Evolutionary conservation across 2,888 invertebrate genomes (phyloP).

Genomic region (Cetonia aurata): DNA sequence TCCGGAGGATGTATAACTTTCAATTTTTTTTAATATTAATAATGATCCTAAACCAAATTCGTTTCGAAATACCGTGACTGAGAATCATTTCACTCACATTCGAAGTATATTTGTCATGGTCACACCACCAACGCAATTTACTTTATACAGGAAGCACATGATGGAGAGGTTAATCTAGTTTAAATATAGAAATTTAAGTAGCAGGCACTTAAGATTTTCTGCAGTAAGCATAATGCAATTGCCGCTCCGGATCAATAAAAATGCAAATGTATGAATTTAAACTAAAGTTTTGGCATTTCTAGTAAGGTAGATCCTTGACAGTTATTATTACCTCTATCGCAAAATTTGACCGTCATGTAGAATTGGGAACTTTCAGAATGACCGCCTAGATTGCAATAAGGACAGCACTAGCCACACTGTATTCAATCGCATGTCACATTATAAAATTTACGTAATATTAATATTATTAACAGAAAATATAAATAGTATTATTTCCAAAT

Average conservation of each 20-base stretch:
- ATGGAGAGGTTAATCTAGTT: not conserved
- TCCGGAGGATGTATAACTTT: conserved; percentile 2
- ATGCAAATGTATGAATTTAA: conserved; percentile 10
- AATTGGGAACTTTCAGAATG: no score
- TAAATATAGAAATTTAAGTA: no score
- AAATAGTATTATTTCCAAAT: no score
- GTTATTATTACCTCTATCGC: no score
- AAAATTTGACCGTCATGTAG: no score
- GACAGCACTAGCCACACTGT: no score
- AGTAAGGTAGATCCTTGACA: not conserved
- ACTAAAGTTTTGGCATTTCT: not conserved
- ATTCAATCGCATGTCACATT: no score
- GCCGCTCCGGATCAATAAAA: not conserved
- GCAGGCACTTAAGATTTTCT: not conserved
- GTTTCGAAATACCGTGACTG: conserved; percentile 12
- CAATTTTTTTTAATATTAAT: not conserved
- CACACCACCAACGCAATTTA: conserved; percentile 35
- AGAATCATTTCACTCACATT: conserved; percentile 39
- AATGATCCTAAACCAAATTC: not conserved
- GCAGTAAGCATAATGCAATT: not conserved
- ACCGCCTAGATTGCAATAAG: no score
- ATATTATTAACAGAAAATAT: no score
- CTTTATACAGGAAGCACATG: conserved; percentile 4
- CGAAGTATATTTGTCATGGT: conserved; percentile 14
- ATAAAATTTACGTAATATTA: no score